These are phyloP conservation scores for Aramus guarauna DNA, from an alignment of 2,113 vertebrate species.

Conservation along the genomic window DNA sequence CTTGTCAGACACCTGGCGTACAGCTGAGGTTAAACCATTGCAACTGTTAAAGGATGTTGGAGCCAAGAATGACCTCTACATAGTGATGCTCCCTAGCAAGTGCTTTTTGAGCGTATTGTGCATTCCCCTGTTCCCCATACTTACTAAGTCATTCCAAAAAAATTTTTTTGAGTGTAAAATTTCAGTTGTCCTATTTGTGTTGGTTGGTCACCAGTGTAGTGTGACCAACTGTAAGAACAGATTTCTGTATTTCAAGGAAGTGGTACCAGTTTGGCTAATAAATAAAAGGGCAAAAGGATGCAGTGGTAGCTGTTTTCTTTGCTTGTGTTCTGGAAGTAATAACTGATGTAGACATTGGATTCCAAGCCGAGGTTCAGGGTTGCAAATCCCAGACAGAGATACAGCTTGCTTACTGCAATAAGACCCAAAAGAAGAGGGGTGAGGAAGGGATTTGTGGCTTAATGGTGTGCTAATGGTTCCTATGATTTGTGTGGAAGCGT, in stretches of 20 bases:
- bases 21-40: no score
- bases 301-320: neutral
- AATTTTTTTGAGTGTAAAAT: neutral
- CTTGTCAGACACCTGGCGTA: no score
- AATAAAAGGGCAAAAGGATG: neutral
- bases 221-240: neutral
- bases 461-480: neutral
- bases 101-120: neutral
- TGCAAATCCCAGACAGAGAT: neutral
- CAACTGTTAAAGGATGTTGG: neutral
- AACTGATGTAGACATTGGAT: neutral
- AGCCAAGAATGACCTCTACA: neutral
- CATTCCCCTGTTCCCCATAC: neutral
- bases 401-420: neutral
- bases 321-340: neutral
- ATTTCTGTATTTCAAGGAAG: neutral
- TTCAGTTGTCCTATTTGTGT: neutral
- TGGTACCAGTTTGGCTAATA: neutral
- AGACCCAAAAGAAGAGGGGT: neutral
- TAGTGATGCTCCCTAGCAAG: neutral
- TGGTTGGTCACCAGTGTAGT: neutral
- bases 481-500: rapidly evolving
- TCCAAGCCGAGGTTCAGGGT: neutral
- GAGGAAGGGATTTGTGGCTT: neutral
- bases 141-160: neutral